These are phyloP conservation scores for Palythoa caribaeorum DNA, from an alignment of 92 coral and sea anemone genomes.

Conservation along the genomic window DNA sequence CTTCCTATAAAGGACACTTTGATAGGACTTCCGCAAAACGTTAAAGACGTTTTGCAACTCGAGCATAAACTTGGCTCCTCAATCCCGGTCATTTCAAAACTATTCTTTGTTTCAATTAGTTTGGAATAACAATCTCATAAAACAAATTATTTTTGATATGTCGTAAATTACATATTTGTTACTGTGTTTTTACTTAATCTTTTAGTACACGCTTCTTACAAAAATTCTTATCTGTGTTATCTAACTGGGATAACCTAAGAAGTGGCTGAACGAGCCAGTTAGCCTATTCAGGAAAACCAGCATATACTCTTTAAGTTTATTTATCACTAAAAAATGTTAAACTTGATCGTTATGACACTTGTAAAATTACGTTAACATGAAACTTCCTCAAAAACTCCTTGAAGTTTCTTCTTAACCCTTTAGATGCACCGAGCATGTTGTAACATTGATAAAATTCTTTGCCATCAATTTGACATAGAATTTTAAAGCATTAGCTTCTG, in stretches of 20 bases:
- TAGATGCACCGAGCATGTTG: background rate
- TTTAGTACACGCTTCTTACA: no score
- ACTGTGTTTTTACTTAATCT: no score
- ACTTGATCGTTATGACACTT: conserved; percentile 12
- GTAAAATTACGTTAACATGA: background rate
- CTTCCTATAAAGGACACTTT: no score
- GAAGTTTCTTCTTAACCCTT: background rate
- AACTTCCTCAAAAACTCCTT: background rate
- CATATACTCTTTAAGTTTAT: no score
- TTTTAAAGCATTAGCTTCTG: background rate
- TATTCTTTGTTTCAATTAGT: conserved; percentile 22
- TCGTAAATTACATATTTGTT: no score
- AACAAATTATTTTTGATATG: no score
- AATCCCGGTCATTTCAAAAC: background rate
- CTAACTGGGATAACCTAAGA: no score
- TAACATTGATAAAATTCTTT: background rate
- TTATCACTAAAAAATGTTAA: background rate
- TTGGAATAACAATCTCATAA: no score
- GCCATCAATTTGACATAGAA: background rate
- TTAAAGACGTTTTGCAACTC: background rate
- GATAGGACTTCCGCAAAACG: no score
- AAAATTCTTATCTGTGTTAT: no score
- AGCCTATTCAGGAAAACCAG: no score
- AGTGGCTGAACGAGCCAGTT: no score
- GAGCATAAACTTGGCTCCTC: background rate